Conservation (phyloP, 2,888 invertebrate genomes). For the Eilema depressum region DNA sequence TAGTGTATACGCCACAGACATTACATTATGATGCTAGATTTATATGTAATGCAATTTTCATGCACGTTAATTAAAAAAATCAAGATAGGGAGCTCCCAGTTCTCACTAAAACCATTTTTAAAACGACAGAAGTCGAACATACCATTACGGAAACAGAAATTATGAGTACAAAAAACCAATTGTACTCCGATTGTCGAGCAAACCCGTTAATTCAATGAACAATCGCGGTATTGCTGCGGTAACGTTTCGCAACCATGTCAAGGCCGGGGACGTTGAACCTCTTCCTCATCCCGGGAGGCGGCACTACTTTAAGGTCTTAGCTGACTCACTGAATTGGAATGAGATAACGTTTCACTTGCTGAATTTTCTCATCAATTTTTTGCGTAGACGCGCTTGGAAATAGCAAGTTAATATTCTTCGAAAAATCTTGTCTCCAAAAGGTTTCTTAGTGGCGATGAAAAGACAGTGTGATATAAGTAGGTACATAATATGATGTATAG, state of each 20-base stretch:
- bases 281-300: constrained; percentile 22
- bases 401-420: background rate
- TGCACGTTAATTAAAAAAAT: too few relatives aligned
- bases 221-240: constrained; percentile 37
- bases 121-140: background rate
- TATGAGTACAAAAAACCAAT: constrained; percentile 17
- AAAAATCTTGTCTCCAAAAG: background rate
- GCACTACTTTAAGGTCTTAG: constrained; percentile 16
- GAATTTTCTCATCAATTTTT: constrained; percentile 14
- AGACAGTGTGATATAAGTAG: background rate
- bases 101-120: background rate
- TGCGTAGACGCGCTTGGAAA: background rate
- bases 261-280: constrained; percentile 48
- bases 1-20: too few relatives aligned
- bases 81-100: background rate
- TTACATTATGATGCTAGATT: too few relatives aligned
- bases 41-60: too few relatives aligned
- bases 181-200: constrained; percentile 15
- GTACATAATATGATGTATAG: background rate
- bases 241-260: constrained; percentile 44
- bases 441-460: background rate
- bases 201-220: constrained; percentile 24
- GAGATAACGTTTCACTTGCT: constrained; percentile 22
- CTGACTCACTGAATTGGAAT: constrained; percentile 25
- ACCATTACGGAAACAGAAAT: constrained; percentile 3